Evolutionary conservation across 1,140 invertebrate species (phyloP), one percentile per base, ranked within the genome.

Genomic region (Drosophila miranda): DNA sequence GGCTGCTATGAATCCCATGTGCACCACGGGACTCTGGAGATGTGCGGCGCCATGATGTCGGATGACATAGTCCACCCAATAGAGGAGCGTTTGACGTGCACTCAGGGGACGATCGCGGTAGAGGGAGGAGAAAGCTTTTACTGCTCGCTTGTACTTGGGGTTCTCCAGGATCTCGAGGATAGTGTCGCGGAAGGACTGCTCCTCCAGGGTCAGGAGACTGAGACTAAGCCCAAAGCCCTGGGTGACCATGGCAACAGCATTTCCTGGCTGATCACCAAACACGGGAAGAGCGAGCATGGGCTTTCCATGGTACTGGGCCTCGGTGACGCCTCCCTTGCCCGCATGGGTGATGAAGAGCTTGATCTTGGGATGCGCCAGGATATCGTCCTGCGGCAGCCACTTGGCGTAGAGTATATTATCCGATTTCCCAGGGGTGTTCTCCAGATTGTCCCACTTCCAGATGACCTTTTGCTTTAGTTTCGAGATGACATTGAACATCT

Each of bases 291-390:
- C 91, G 34, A 93, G 44, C 70, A 94, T 78, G 8, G 93, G 92
- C 23, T 93, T 90, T n/a, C 92, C 91, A 59, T 92, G 79, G 70
- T 91, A 91, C 50, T 92, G 74, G 16, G 91, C 89, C 74, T 94
- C 93, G 6, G 90, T 91, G 11, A 91, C 61, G 14, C 93, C 91
- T 1, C 92, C 91, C 38, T 92, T 87, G 52, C 95, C 95, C 23
- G 94, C 95, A 75, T 96, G 95, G 0, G 94, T 95, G 19, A 96
- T 94, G 76, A 96, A 95, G 0, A 93, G 91, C 73, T 92, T 93
- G 2, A 95, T 89, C 64, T 95, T 95, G 5, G 92, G 73, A 72
- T 93, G 93, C 4, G 80, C 92, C 80, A 91, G 70, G 58, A 93
- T 89, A 64, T 93, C 92, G 51, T 90, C 90, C 74, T 95, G 94